Conservation (phyloP, 2,888 invertebrate species). For the Ashinkailepas kermadecensis region DNA sequence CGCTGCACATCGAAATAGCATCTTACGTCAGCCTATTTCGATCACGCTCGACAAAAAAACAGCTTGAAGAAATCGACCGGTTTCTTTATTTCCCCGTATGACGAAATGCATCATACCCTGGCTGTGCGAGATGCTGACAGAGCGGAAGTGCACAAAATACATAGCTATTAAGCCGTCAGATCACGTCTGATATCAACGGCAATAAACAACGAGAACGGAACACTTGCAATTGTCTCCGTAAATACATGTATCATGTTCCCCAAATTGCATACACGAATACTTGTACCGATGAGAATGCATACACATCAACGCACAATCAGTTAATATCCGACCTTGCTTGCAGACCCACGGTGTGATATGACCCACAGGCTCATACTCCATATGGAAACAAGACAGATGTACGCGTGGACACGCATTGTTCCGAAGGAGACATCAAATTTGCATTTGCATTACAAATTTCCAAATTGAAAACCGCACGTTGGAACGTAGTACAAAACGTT, state of each 20-base stretch:
- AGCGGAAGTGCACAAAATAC: conserved; percentile 3
- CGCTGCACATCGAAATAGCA: no score
- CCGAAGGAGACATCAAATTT: no score
- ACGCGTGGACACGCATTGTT: no score
- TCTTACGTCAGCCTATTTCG: no score
- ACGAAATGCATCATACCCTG: neutral
- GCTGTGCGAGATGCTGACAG: neutral
- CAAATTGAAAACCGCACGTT: no score
- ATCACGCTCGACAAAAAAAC: no score
- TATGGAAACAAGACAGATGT: no score
- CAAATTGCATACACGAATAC: neutral
- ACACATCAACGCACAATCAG: neutral
- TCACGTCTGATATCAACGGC: neutral
- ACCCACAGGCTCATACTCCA: no score
- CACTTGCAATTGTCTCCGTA: neutral
- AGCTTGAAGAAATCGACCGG: neutral
- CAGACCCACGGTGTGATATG: no score
- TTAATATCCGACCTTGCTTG: neutral
- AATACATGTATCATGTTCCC: neutral
- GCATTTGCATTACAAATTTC: no score
- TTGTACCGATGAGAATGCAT: no score
- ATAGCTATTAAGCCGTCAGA: conserved; percentile 3
- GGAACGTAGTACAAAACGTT: no score
- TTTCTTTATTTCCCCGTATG: neutral
- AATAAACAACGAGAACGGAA: neutral